phyloP scores from a whole-genome alignment of 2,113 vertebrate species.

The Lophius piscatorius region DNA sequence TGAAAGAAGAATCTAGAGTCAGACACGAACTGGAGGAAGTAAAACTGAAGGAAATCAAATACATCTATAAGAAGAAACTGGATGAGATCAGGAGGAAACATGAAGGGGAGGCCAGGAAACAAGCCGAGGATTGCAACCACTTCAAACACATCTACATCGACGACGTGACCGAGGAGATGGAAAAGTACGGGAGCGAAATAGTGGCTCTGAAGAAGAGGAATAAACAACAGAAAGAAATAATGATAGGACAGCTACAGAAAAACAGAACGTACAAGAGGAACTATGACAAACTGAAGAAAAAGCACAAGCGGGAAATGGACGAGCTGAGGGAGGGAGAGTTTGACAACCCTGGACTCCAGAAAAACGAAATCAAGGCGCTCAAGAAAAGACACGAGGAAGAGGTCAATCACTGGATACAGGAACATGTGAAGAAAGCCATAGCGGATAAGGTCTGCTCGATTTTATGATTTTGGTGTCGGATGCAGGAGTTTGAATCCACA shows the following conservation, averaged over 20 bases:
- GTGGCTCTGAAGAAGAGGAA: background rate
- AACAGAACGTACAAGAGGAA: background rate
- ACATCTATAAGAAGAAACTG: background rate
- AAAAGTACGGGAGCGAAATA: background rate
- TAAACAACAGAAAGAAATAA: background rate
- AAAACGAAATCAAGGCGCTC: background rate
- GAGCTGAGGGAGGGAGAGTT: rapidly evolving
- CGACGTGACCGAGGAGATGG: rapidly evolving
- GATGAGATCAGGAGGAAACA: background rate
- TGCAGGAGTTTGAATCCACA: too few relatives aligned
- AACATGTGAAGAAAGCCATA: background rate
- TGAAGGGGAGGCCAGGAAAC: conserved; percentile 24
- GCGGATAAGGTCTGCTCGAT: background rate
- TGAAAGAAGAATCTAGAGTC: background rate
- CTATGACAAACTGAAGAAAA: background rate
- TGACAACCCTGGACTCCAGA: background rate
- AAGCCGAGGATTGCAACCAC: conserved; percentile 21
- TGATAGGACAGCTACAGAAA: background rate
- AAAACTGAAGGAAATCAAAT: background rate
- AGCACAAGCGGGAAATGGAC: conserved; percentile 3
- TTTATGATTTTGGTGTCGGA: conserved; percentile 10
- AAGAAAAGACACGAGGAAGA: background rate
- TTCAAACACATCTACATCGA: background rate
- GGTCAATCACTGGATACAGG: conserved; percentile 20
- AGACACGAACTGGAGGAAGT: background rate